These are phyloP conservation scores for Julus scanicus DNA, from an alignment of 2,888 invertebrate genomes.

Conservation along the genomic window DNA sequence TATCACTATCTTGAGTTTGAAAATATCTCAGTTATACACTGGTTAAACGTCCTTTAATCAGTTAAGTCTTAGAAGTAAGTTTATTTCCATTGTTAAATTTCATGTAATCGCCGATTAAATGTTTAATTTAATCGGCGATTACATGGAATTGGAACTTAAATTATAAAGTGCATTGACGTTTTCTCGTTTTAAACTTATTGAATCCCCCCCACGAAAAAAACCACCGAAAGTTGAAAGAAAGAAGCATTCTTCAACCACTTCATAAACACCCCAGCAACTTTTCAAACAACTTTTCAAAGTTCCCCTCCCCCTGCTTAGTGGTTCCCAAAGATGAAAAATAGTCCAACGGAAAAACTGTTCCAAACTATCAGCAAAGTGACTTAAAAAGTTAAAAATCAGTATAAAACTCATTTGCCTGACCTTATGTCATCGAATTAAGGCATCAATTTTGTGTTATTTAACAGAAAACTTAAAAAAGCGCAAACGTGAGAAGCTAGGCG, in stretches of 20 bases:
- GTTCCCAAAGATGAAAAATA: background rate
- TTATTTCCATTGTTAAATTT: too few species aligned
- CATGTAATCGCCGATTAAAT: background rate
- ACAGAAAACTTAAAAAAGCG: background rate
- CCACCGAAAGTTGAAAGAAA: background rate
- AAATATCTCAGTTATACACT: too few species aligned
- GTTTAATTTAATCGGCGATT: too few species aligned
- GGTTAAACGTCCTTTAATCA: too few species aligned
- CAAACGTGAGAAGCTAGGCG: constrained; percentile 16
- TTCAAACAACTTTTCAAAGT: constrained; percentile 2
- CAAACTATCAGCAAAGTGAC: background rate
- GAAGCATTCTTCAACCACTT: background rate
- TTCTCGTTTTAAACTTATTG: background rate
- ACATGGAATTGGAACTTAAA: too few species aligned
- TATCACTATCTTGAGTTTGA: too few species aligned
- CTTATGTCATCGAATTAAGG: background rate
- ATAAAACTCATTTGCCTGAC: background rate
- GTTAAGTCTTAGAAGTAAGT: too few species aligned
- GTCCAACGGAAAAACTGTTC: background rate
- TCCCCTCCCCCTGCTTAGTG: background rate
- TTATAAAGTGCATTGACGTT: too few species aligned
- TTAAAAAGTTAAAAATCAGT: background rate
- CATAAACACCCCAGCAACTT: background rate
- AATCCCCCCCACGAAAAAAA: background rate
- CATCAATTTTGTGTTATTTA: background rate